Conservation (phyloP, 2,797 vertebrate genomes). For the Enteromius unitaeniatus region DNA sequence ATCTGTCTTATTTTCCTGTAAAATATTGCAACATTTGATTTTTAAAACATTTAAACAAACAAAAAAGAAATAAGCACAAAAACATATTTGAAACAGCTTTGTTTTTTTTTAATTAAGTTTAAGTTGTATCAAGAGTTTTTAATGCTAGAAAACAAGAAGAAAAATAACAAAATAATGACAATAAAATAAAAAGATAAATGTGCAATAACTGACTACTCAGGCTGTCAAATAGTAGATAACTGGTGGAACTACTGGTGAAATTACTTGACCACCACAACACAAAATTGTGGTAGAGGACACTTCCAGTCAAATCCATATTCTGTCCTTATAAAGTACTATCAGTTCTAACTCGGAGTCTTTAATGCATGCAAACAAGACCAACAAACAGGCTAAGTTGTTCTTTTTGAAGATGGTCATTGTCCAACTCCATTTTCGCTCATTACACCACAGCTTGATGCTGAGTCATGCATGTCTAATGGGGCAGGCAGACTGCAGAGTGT, state of each 20-base stretch:
- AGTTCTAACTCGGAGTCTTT: not conserved
- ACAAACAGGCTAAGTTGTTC: slow-evolving; percentile 31
- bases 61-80: not conserved
- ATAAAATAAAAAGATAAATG: not conserved
- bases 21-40: not conserved
- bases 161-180: not conserved
- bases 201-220: not conserved
- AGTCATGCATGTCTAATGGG: slow-evolving; percentile 58
- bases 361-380: slow-evolving; percentile 33
- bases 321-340: not conserved
- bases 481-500: slow-evolving; percentile 34
- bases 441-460: slow-evolving; percentile 49
- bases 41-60: not conserved
- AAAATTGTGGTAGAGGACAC: not conserved
- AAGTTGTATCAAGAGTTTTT: not conserved
- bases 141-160: not conserved
- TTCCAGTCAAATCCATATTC: not conserved
- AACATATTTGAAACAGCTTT: not conserved
- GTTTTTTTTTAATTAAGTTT: not conserved
- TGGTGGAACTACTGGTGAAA: not conserved
- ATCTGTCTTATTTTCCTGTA: not conserved
- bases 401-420: slow-evolving; percentile 38
- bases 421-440: slow-evolving; percentile 34
- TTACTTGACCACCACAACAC: not conserved
- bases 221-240: not conserved